Evolutionary conservation across 2,797 vertebrate genomes (phyloP).

Genomic region (Mustela erminea): DNA sequence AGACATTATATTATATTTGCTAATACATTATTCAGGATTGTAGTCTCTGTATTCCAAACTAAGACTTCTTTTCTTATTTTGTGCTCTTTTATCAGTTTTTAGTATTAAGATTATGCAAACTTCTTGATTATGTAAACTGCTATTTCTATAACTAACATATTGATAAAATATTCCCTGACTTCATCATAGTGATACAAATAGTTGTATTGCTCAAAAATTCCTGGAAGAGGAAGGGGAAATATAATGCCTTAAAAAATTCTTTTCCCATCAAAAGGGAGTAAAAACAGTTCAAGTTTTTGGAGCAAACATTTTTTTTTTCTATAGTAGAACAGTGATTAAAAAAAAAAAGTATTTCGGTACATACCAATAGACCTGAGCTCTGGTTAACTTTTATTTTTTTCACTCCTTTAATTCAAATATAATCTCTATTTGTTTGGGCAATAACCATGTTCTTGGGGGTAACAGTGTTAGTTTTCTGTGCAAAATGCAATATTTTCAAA

Average conservation of each 20-base stretch:
- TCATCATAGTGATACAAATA: neutral
- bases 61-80: conserved; percentile 25
- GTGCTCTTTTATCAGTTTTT: conserved; percentile 32
- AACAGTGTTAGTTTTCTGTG: conserved; percentile 26
- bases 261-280: neutral
- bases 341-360: neutral
- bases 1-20: conserved; percentile 20
- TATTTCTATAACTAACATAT: conserved; percentile 1
- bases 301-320: neutral
- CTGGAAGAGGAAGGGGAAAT: neutral
- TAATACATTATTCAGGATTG: conserved; percentile 1
- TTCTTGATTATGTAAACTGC: neutral
- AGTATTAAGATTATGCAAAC: conserved; percentile 3
- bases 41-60: neutral
- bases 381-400: neutral
- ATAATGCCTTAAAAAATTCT: neutral
- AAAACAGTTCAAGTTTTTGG: neutral
- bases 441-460: neutral
- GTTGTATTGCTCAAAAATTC: neutral
- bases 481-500: conserved; percentile 54
- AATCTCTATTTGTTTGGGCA: conserved; percentile 23
- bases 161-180: neutral
- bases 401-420: conserved; percentile 41
- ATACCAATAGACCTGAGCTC: neutral
- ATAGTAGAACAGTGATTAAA: neutral